Evolutionary conservation across 2,888 invertebrate species (phyloP).

Genomic region (Auanema sp.): DNA sequence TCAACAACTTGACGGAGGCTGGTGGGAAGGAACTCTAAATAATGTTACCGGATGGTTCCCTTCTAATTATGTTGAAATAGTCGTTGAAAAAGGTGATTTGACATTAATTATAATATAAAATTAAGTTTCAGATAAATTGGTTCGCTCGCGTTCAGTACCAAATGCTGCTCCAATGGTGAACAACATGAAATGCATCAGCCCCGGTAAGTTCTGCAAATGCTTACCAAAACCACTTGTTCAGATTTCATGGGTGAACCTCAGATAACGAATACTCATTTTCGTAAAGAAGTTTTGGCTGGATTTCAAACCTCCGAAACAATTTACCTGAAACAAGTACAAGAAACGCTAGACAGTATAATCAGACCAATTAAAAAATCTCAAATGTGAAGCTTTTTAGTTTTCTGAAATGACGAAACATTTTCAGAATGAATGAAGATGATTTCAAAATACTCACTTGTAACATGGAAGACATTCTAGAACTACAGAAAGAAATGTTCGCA

Average conservation of each 20-base stretch:
- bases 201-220: no score
- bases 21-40: conserved; percentile 95
- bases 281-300: conserved; percentile 23
- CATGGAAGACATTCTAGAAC: conserved; percentile 81
- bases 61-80: conserved; percentile 38
- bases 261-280: conserved; percentile 23
- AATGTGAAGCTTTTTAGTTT: conserved; percentile 22
- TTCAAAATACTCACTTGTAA: conserved; percentile 85
- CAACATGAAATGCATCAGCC: not conserved
- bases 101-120: not conserved
- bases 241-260: conserved; percentile 1
- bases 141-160: conserved; percentile 31
- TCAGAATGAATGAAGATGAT: conserved; percentile 41
- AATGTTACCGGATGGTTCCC: conserved; percentile 63
- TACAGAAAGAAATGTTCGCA: conserved; percentile 78
- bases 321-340: conserved; percentile 38
- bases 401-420: conserved; percentile 5
- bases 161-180: conserved; percentile 24
- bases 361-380: conserved; percentile 28
- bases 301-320: conserved; percentile 29
- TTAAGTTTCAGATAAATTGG: conserved; percentile 32
- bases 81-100: conserved; percentile 38
- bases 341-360: conserved; percentile 24
- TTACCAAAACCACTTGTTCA: not conserved
- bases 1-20: conserved; percentile 84